Percentiles rank a stretch among this genome's conserved stretches.
These are phyloP conservation scores for Drosophila bunnanda DNA, from an alignment of 2,888 invertebrate species.

Conservation along the genomic window DNA sequence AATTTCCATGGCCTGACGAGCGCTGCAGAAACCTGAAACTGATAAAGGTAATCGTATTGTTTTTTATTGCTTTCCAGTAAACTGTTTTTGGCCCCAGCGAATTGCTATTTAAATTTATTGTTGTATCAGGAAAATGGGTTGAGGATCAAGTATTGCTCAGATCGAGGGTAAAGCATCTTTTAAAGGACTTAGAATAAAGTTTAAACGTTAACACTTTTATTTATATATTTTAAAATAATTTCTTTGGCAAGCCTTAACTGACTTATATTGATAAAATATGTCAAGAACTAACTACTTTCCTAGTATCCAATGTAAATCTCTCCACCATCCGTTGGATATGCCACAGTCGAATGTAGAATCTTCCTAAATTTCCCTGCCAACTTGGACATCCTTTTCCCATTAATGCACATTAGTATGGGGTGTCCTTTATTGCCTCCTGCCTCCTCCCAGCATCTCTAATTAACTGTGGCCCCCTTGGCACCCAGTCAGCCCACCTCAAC, in stretches of 20 bases:
- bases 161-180: not conserved
- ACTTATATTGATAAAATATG: not conserved
- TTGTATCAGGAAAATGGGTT: not conserved
- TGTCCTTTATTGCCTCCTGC: not conserved
- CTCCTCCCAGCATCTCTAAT: not conserved
- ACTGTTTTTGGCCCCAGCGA: slow-evolving; percentile 23
- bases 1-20: slow-evolving; percentile 15
- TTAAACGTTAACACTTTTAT: not conserved
- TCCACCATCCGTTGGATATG: not conserved
- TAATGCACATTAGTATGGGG: not conserved
- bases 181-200: no score
- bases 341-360: not conserved
- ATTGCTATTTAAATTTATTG: slow-evolving; percentile 37
- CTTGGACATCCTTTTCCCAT: not conserved
- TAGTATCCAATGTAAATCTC: no score
- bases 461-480: not conserved
- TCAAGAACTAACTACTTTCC: no score
- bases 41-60: slow-evolving; percentile 43
- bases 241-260: no score
- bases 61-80: slow-evolving; percentile 42
- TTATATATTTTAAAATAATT: not conserved
- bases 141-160: not conserved
- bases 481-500: no score
- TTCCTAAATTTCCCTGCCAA: not conserved
- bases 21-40: slow-evolving; percentile 22